Percentiles rank a stretch among this genome's conserved stretches.
Conservation (phyloP, 23 tunicate genomes). For the Botrylloides violaceus region DNA sequence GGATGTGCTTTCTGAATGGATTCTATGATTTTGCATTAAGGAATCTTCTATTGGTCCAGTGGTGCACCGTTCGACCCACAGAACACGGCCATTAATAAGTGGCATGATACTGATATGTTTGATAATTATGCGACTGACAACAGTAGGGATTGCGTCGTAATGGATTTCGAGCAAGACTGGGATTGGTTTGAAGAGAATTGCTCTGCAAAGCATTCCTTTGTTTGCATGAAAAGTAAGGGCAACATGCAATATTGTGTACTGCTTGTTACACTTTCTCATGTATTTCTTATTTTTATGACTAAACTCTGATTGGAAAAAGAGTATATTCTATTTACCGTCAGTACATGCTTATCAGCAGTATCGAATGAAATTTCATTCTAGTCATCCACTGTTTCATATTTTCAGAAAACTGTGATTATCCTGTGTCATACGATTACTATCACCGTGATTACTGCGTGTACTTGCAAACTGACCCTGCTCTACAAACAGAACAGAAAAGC, state of each 20-base stretch:
- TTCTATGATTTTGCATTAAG: slow-evolving; percentile 11
- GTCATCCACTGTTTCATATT: not conserved
- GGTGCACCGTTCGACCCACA: slow-evolving; percentile 50
- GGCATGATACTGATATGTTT: slow-evolving; percentile 18
- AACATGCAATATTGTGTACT: not conserved
- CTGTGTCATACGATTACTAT: slow-evolving; percentile 21
- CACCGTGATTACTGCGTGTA: slow-evolving; percentile 47
- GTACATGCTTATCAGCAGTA: too few species aligned
- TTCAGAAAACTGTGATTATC: slow-evolving; percentile 39
- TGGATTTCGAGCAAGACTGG: slow-evolving; percentile 21
- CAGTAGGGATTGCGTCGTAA: slow-evolving; percentile 48
- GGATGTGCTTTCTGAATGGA: too few species aligned
- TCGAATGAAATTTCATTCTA: too few species aligned
- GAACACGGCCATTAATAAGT: slow-evolving; percentile 25
- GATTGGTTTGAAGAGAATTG: slow-evolving; percentile 63
- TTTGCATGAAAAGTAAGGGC: slow-evolving; percentile 40
- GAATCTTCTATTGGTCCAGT: slow-evolving; percentile 52
- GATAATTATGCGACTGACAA: slow-evolving; percentile 8
- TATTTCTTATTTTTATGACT: too few species aligned
- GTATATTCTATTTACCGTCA: too few species aligned
- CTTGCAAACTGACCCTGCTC: slow-evolving; percentile 35
- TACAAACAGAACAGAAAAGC: not conserved
- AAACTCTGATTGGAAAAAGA: too few species aligned
- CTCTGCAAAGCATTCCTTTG: slow-evolving; percentile 21
- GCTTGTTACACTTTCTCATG: too few species aligned